Percentiles rank a stretch among this genome's conserved stretches.
Conservation (phyloP, 2,797 vertebrate species). For the Eleutherodactylus coqui region DNA sequence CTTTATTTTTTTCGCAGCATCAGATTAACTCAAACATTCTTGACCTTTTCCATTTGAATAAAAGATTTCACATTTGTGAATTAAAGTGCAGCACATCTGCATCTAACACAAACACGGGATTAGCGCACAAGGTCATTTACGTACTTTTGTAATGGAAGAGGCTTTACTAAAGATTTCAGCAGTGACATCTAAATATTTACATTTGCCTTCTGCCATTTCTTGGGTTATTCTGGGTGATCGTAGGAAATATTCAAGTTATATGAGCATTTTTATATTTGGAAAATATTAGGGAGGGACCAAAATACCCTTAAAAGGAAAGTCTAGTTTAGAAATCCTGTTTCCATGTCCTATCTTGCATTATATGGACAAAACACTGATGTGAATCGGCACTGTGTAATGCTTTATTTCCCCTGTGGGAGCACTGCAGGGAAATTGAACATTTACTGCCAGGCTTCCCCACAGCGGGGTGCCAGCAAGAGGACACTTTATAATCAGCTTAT, state of each 20-base stretch:
- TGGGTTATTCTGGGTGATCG: slow-evolving; percentile 55
- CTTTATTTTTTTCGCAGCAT: not conserved
- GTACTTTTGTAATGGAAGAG: slow-evolving; percentile 29
- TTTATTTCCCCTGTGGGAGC: not conserved
- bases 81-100: slow-evolving; percentile 39
- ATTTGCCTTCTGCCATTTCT: slow-evolving; percentile 19
- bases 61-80: slow-evolving; percentile 34
- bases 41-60: not conserved
- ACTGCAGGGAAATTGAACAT: not conserved
- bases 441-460: no score
- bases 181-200: slow-evolving; percentile 55
- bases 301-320: not conserved
- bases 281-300: not conserved
- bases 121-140: slow-evolving; percentile 31
- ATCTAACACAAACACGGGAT: slow-evolving; percentile 54
- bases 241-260: not conserved
- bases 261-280: not conserved
- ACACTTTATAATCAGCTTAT: no score
- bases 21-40: not conserved
- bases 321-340: not conserved
- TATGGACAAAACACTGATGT: not conserved
- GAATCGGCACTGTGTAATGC: not conserved
- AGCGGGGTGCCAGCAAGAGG: no score
- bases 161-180: slow-evolving; percentile 3
- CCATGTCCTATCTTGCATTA: not conserved